Conservation (phyloP, 2,888 invertebrate species). For the Piscicola geometra region DNA sequence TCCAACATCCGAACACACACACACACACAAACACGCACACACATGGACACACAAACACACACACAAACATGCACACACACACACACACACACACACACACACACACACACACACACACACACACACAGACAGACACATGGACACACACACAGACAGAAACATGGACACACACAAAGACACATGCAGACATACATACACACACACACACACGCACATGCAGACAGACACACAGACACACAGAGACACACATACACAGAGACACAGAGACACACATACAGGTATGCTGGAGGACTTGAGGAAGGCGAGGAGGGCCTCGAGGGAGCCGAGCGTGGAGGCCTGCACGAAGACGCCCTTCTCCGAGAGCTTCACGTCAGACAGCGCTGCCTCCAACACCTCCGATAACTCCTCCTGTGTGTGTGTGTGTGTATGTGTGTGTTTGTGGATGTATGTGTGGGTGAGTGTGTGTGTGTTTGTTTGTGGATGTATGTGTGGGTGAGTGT, state of each 20-base stretch:
- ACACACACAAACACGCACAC: too few species aligned
- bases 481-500: too few species aligned
- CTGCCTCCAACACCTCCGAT: conserved; percentile 77
- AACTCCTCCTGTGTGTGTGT: conserved; percentile 68
- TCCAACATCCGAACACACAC: too few species aligned
- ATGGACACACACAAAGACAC: background rate
- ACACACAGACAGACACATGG: too few species aligned
- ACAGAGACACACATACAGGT: conserved; percentile 48
- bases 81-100: too few species aligned
- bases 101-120: too few species aligned
- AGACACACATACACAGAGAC: background rate
- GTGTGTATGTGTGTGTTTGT: too few species aligned
- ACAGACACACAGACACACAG: background rate
- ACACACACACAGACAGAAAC: background rate
- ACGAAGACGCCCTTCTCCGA: conserved; percentile 81
- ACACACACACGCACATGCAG: background rate
- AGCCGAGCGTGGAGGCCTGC: conserved; percentile 98
- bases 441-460: too few species aligned
- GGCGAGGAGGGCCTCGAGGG: conserved; percentile 79
- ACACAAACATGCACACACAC: too few species aligned
- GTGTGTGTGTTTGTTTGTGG: too few species aligned
- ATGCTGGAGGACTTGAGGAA: conserved; percentile 54
- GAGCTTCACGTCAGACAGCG: conserved; percentile 79
- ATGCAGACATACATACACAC: background rate
- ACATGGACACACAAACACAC: too few species aligned